phyloP scores from a whole-genome alignment of 2,797 vertebrate genomes.

The Gymnodraco acuticeps region DNA sequence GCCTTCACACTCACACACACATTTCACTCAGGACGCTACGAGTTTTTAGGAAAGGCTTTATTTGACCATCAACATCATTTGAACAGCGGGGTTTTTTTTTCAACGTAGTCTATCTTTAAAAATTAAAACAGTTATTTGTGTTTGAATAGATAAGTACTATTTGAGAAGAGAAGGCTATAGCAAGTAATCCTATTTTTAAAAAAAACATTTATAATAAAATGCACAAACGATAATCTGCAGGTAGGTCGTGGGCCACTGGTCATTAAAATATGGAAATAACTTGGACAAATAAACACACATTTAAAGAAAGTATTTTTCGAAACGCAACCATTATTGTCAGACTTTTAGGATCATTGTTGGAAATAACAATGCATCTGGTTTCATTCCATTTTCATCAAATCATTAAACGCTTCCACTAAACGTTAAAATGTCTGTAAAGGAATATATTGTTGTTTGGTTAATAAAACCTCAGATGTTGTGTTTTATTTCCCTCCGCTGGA shows the following conservation, averaged over 20 bases:
- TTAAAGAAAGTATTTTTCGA: background rate
- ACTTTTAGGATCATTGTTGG: background rate
- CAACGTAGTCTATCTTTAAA: too few species aligned
- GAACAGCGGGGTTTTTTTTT: background rate
- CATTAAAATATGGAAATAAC: too few species aligned
- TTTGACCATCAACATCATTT: background rate
- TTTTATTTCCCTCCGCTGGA: conserved; percentile 4
- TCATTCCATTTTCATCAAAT: background rate
- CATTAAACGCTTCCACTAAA: background rate
- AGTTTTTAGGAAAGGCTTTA: background rate
- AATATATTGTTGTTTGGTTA: background rate
- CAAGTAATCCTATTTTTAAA: background rate
- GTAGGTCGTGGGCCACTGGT: background rate
- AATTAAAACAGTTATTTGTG: background rate
- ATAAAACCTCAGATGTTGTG: background rate
- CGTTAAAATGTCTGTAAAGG: background rate
- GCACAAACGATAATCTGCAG: background rate
- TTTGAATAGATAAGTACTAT: background rate
- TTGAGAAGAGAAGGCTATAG: background rate
- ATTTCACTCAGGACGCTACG: background rate
- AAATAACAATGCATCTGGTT: background rate
- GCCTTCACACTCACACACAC: conserved; percentile 31
- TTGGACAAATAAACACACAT: background rate
- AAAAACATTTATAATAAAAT: background rate
- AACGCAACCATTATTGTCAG: background rate